phyloP scores from a whole-genome alignment of 2,888 invertebrate genomes.

The Macrophya alboannulata region DNA sequence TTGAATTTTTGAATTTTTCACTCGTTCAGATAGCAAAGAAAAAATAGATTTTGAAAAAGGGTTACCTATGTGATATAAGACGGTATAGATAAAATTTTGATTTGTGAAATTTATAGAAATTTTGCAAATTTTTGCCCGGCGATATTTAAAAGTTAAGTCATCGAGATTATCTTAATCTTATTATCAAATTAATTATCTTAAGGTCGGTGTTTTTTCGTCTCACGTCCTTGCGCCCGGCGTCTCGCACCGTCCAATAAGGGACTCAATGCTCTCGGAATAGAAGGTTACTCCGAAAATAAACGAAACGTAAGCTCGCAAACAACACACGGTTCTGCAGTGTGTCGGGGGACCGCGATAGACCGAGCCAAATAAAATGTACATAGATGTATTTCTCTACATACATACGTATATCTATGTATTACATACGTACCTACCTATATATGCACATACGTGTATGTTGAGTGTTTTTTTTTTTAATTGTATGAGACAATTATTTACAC shows the following conservation, averaged over 20 bases:
- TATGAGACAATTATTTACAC: too few relatives aligned
- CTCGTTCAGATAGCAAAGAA: too few relatives aligned
- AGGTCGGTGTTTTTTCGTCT: not conserved
- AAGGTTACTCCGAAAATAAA: slow-evolving; percentile 30
- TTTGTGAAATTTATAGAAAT: too few relatives aligned
- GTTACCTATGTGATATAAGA: too few relatives aligned
- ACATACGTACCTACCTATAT: not conserved
- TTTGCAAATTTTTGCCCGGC: too few relatives aligned
- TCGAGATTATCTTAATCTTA: not conserved
- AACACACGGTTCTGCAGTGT: not conserved
- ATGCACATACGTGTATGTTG: not conserved
- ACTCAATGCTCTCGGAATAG: slow-evolving; percentile 21
- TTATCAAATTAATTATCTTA: not conserved
- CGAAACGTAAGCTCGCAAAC: slow-evolving; percentile 30
- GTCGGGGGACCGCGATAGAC: not conserved
- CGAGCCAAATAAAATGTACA: slow-evolving; percentile 33
- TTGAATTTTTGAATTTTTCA: too few relatives aligned
- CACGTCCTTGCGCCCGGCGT: slow-evolving; percentile 18
- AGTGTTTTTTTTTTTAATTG: too few relatives aligned
- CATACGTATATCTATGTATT: not conserved
- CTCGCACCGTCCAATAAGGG: slow-evolving; percentile 10
- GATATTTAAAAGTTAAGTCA: too few relatives aligned
- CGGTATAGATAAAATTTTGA: too few relatives aligned
- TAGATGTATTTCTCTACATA: not conserved
- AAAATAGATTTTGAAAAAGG: too few relatives aligned